Percentiles rank a stretch among this genome's conserved stretches.
phyloP scores from a whole-genome alignment of 2,888 invertebrate species.

The Operophtera brumata region DNA sequence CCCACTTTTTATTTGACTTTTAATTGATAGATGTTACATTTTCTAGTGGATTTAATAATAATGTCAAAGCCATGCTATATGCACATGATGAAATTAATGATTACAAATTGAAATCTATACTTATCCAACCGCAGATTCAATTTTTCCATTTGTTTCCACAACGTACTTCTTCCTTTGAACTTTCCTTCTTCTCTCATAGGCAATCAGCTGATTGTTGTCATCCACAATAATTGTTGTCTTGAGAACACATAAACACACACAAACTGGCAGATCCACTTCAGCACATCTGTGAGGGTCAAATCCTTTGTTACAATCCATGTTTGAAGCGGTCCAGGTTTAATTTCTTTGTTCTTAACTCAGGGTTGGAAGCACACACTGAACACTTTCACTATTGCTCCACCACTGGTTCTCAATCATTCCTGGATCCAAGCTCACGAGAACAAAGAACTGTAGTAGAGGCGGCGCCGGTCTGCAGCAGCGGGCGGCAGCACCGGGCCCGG shows the following conservation, averaged over 20 bases:
- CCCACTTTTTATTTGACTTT: too few species aligned
- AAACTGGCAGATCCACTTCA: conserved; percentile 1
- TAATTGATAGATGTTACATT: too few species aligned
- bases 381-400: conserved; percentile 56
- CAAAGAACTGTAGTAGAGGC: conserved; percentile 46
- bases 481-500: conserved; percentile 28
- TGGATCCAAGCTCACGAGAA: conserved; percentile 35
- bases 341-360: conserved; percentile 43
- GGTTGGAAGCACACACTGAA: conserved; percentile 30
- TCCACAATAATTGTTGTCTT: background rate
- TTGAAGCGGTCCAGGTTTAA: conserved; percentile 7
- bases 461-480: background rate
- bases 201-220: conserved; percentile 11
- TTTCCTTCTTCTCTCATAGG: background rate
- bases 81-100: background rate
- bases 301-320: conserved; percentile 27
- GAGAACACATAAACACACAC: conserved; percentile 13
- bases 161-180: background rate
- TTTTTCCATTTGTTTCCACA: background rate
- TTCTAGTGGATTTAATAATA: background rate
- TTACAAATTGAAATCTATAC: conserved; percentile 7
- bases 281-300: background rate
- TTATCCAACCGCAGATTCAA: conserved; percentile 6
- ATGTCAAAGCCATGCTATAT: conserved; percentile 2
- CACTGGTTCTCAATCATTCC: conserved; percentile 12